Conservation (phyloP, 2,888 invertebrate species). For the Drosophila anomelani region DNA sequence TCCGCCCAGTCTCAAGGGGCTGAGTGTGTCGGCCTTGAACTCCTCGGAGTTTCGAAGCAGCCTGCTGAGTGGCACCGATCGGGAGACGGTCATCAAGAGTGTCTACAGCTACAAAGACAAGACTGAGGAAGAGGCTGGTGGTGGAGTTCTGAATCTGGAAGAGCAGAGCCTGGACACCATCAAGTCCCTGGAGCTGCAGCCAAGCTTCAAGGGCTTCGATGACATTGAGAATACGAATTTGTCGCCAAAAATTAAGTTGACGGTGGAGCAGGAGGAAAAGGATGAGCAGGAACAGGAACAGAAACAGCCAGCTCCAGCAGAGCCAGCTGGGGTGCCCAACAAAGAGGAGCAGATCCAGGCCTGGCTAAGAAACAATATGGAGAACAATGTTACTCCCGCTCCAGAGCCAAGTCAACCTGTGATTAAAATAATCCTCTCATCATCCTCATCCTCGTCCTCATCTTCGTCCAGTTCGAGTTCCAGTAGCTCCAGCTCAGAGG, state of each 20-base stretch:
- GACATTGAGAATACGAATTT: slow-evolving; percentile 65
- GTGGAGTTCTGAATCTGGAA: slow-evolving; percentile 24
- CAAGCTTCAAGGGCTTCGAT: slow-evolving; percentile 67
- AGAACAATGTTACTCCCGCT: slow-evolving; percentile 1
- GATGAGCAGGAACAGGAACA: background rate
- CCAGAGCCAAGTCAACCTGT: background rate
- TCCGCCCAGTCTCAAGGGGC: slow-evolving; percentile 69
- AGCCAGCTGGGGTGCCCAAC: background rate
- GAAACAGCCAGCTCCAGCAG: background rate
- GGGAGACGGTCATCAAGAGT: slow-evolving; percentile 71
- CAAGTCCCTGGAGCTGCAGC: slow-evolving; percentile 53
- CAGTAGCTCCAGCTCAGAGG: slow-evolving; percentile 50
- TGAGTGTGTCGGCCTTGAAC: slow-evolving; percentile 68
- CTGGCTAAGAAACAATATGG: slow-evolving; percentile 56
- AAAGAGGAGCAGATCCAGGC: slow-evolving; percentile 61
- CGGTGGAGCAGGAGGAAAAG: slow-evolving; percentile 29
- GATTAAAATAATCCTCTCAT: slow-evolving; percentile 7
- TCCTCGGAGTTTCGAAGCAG: slow-evolving; percentile 66
- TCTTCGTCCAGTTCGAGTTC: slow-evolving; percentile 52
- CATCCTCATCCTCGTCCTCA: slow-evolving; percentile 29
- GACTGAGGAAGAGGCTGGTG: background rate
- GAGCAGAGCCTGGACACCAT: slow-evolving; percentile 43
- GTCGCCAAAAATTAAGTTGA: slow-evolving; percentile 57
- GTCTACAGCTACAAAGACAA: slow-evolving; percentile 45
- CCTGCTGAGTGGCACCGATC: slow-evolving; percentile 33